Evolutionary conservation across 1,140 invertebrate genomes (phyloP), one percentile per base, ranked within the genome.

Genomic region (Micrasema longulum): DNA sequence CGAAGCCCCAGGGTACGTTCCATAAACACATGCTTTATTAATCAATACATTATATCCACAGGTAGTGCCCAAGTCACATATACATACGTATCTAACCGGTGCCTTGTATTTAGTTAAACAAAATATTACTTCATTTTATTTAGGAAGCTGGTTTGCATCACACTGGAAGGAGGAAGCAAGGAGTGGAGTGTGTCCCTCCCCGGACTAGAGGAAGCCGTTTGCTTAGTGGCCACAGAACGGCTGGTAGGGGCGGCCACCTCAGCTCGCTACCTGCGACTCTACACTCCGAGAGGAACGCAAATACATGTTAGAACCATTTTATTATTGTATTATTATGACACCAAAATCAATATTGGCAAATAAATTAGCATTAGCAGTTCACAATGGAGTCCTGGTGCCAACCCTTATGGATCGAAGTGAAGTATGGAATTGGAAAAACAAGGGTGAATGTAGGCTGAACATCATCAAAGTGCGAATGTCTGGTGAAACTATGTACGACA

Each of bases 141-240:
- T 76, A 92, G 91, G 75, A 92, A 92, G 81, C 76, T 95, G 53
- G 88, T 90, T 18, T 93, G 92, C 77, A 88, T 94, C 76, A 89
- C 93, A 16, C 86, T 96, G 74, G 89, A 91, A 2, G 91, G 93
- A 69, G 91, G 89, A 57, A 92, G 89, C 77, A 96, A 96, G 79
- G 96, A 98, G 84, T 99, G 97, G 97, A 89, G 86, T 11, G 79
- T 90, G 6, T 87, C 90, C 31, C 81, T 97, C 79, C 89, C 92
- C 0, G 89, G 91, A 66, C 89, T 87, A 11, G 95, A 97, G 83
- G 91, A 93, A 77, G 89, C 90, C 0, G 72, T 89, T 66, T 90
- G 90, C n/a, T 77, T 97, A 16, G 88, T 89, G 5, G 87, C 91
- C 38, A 94, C 93, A 6, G 84, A 88, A 22, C 89, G 87, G 50